Base-by-base conservation (phyloP, 2,113 vertebrate species). In the Leiothrix lutea region DNA sequence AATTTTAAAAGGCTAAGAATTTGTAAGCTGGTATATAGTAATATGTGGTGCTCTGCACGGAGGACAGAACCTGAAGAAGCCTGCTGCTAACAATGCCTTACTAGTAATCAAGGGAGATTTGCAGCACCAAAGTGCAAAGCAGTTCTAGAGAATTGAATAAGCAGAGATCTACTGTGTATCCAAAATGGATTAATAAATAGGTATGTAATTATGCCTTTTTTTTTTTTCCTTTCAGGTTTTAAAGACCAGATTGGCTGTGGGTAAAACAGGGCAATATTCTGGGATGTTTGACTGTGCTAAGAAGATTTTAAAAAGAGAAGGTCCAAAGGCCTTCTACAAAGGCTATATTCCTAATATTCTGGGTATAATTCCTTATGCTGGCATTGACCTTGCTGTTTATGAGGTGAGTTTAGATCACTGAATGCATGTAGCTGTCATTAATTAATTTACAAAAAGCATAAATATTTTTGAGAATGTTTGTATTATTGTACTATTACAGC, bases 331-430 rank as follows among this genome's bases (percentile, higher is more conserved):
- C 71, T 99, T 99, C 95, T 99, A 99, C 97, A 99, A 99, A 98
- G 99, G 99, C 70, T 99, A 99, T 73, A 23, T 99, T 95, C 99
- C 99, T 81, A 99, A 99, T 94, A 97, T 99, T 92, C 82, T 99
- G 82, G 99, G 99, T 74, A 99, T 99, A 92, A 99, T 99, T 97
- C 99, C 99, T 67, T 99, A 99, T 6, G 99, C 99, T 54, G 99
- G 99, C 78, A 99, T 99, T 75, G 99, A 99, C 92, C 98, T 99
- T 29, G 99, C 98, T 82, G 98, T 99, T 85, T 99, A 99, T 95
- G 99, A 99, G 99, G 99, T 99, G 96, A 97, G 97, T 90, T 86
- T 92, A 73, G n/a, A 67, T 77, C 21, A 45, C 38, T 88, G 64
- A 40, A 42, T 14, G 18, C 4, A 4, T 18, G 26, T 69, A 74